Conservation (phyloP, 92 coral and sea anemone species). For the Chrysogorgia sp. region DNA sequence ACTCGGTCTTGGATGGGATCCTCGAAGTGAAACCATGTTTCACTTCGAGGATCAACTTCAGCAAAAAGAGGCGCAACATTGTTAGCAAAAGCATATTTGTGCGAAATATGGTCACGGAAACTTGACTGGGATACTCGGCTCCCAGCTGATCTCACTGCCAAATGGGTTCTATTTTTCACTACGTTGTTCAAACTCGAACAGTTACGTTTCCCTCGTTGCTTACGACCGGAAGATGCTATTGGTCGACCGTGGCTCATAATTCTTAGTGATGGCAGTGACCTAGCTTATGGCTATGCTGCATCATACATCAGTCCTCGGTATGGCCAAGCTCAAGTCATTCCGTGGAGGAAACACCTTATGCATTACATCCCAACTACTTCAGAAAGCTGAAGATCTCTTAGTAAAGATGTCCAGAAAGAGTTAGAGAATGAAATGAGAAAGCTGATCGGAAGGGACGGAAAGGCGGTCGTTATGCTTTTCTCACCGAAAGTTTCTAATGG, state of each 20-base stretch:
- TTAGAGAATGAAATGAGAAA: conserved; percentile 30
- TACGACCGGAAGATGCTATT: conserved; percentile 45
- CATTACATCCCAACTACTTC: conserved; percentile 51
- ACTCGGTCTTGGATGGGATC: no score
- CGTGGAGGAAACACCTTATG: conserved; percentile 37
- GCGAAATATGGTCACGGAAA: conserved; percentile 31
- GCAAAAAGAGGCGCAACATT: conserved; percentile 31
- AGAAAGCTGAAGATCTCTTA: conserved; percentile 58
- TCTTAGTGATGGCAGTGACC: no score
- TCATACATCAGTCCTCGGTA: conserved; percentile 54
- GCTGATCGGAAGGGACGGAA: conserved; percentile 36
- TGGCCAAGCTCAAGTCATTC: conserved; percentile 21
- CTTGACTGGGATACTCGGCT: conserved; percentile 54
- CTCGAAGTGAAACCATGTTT: conserved; percentile 8
- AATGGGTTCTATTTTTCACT: conserved; percentile 47
- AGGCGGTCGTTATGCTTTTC: conserved; percentile 60
- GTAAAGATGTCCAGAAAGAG: conserved; percentile 57
- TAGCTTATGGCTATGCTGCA: conserved; percentile 57
- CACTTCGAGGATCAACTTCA: no score
- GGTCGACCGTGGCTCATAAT: conserved; percentile 61
- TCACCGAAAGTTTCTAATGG: no score
- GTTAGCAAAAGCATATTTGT: conserved; percentile 6
- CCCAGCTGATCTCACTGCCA: conserved; percentile 36
- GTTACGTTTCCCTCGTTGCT: conserved; percentile 32
- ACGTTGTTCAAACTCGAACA: conserved; percentile 38